A percentile compares a stretch with the other conserved stretches of the same genome.
phyloP scores from a whole-genome alignment of 2,797 vertebrate genomes.

The Cynodonichthys magdalenae region DNA sequence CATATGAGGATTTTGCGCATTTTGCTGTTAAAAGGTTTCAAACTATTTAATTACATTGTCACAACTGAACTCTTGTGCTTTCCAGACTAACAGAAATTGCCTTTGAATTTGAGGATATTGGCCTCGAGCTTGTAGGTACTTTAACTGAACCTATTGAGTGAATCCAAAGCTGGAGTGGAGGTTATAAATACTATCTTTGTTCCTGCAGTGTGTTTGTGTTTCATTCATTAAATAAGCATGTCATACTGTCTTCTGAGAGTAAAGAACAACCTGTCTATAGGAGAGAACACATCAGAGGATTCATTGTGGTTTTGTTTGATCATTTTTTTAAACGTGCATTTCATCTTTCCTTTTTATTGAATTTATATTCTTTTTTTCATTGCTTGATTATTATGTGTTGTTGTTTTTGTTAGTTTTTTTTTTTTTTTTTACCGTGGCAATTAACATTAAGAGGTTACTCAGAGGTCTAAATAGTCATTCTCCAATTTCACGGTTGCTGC shows the following conservation, averaged over 20 bases:
- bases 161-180: conserved; percentile 63
- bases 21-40: conserved; percentile 23
- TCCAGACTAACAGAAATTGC: conserved; percentile 72
- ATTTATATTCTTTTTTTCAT: conserved; percentile 6
- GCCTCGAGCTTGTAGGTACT: conserved; percentile 67
- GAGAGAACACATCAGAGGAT: conserved; percentile 40
- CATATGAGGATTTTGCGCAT: too few relatives aligned
- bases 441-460: conserved; percentile 70
- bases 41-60: conserved; percentile 77
- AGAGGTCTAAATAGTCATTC: conserved; percentile 67
- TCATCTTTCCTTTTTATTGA: too few relatives aligned
- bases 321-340: conserved; percentile 1
- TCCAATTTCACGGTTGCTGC: conserved; percentile 73
- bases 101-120: conserved; percentile 82
- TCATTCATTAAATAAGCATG: conserved; percentile 76
- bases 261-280: conserved; percentile 32
- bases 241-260: conserved; percentile 55
- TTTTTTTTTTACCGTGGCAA: conserved; percentile 50
- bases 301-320: conserved; percentile 3
- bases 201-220: conserved; percentile 75
- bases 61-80: conserved; percentile 61
- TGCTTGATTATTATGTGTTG: conserved; percentile 52
- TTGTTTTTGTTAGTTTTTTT: conserved; percentile 3
- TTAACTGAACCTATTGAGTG: conserved; percentile 78
- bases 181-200: conserved; percentile 80